These are phyloP conservation scores for Trididemnum miniatum DNA, from an alignment of 23 tunicate species.

Conservation along the genomic window DNA sequence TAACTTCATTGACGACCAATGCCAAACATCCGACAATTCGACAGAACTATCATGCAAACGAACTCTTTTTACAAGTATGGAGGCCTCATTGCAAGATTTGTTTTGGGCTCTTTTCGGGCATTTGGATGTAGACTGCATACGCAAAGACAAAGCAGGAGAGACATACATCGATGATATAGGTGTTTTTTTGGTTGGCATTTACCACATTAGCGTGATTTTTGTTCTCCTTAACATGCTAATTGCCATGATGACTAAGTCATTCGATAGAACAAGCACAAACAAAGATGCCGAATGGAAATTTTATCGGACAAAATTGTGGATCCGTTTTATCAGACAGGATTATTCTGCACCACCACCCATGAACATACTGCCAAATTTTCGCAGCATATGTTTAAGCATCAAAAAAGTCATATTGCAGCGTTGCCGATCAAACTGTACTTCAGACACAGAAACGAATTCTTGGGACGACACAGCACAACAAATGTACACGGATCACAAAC, in stretches of 20 bases:
- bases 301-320: constrained; percentile 32
- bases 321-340: too few species aligned
- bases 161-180: background rate
- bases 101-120: constrained; percentile 6
- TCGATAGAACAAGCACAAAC: constrained; percentile 28
- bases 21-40: background rate
- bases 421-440: too few species aligned
- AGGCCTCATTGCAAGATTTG: background rate
- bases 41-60: background rate
- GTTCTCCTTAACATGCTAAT: constrained; percentile 60
- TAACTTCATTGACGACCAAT: background rate
- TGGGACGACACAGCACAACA: too few species aligned
- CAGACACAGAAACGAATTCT: too few species aligned
- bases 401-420: too few species aligned
- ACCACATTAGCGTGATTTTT: constrained; percentile 42
- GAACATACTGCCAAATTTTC: constrained; percentile 45
- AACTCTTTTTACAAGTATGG: background rate
- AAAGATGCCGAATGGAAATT: constrained; percentile 50
- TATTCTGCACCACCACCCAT: constrained; percentile 51
- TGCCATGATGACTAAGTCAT: constrained; percentile 58
- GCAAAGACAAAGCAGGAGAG: background rate
- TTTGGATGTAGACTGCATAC: background rate
- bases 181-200: background rate
- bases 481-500: too few species aligned
- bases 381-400: too few species aligned